Evolutionary conservation across 1,140 invertebrate genomes (phyloP).

Genomic region (Lepidurus apus): DNA sequence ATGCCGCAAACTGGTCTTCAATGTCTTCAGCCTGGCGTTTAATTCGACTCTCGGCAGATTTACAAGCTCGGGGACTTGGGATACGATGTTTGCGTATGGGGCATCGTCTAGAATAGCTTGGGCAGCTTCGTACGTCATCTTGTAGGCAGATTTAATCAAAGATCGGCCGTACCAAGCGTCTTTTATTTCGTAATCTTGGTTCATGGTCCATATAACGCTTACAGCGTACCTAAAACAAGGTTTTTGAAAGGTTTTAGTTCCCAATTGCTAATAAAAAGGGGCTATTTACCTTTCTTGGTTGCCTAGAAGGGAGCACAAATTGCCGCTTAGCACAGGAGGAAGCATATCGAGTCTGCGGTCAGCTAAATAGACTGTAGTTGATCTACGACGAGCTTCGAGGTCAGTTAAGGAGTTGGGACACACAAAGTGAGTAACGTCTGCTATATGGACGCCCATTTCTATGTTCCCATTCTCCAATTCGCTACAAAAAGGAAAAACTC

Average conservation of each 20-base stretch:
- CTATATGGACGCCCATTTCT: background rate
- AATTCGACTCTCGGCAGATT: background rate
- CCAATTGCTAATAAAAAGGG: background rate
- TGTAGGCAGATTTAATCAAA: conserved; percentile 45
- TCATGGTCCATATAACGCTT: conserved; percentile 48
- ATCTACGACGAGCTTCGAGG: conserved; percentile 44
- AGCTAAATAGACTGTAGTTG: conserved; percentile 50
- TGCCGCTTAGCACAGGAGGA: conserved; percentile 49
- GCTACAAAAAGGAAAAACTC: background rate
- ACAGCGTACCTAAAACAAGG: conserved; percentile 46
- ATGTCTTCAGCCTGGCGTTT: conserved; percentile 32
- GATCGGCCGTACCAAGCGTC: conserved; percentile 46
- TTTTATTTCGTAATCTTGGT: conserved; percentile 41
- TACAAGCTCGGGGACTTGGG: conserved; percentile 41
- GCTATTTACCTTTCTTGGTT: conserved; percentile 46
- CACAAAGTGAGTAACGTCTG: background rate
- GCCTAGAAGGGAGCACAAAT: conserved; percentile 49
- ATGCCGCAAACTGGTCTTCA: conserved; percentile 39
- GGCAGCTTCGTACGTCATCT: conserved; percentile 47
- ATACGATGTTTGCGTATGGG: conserved; percentile 41
- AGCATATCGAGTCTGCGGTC: conserved; percentile 52
- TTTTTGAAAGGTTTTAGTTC: too few species aligned
- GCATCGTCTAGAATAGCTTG: conserved; percentile 41
- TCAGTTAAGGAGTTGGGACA: background rate
- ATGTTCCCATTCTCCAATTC: background rate